phyloP scores from a whole-genome alignment of 2,797 vertebrate species.

The Onychomys leucogaster region DNA sequence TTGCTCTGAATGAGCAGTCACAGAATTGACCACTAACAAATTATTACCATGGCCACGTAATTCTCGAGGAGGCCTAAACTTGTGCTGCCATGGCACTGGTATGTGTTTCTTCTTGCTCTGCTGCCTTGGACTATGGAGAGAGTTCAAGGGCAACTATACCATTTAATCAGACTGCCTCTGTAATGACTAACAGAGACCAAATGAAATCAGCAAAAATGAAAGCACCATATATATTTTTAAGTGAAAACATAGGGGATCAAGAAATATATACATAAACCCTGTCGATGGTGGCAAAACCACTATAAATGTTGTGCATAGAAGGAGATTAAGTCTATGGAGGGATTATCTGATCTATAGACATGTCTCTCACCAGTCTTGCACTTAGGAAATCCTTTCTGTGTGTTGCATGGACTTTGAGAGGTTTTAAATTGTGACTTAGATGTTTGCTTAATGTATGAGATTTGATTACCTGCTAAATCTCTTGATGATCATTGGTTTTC shows the following conservation, averaged over 20 bases:
- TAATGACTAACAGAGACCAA: constrained; percentile 51
- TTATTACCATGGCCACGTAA: constrained; percentile 45
- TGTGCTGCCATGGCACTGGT: constrained; percentile 15
- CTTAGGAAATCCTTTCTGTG: not conserved
- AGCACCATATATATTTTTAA: not conserved
- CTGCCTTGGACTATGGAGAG: constrained; percentile 75
- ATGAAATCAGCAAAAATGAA: constrained; percentile 55
- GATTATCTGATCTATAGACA: not conserved
- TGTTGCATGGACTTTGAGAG: not conserved
- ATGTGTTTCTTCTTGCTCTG: constrained; percentile 80
- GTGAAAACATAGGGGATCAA: not conserved
- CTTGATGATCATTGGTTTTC: not conserved
- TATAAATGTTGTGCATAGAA: not conserved
- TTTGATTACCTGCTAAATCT: not conserved
- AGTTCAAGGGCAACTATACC: constrained; percentile 75
- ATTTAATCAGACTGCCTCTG: constrained; percentile 67
- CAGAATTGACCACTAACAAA: constrained; percentile 72
- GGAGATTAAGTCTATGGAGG: not conserved
- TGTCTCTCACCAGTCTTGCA: not conserved
- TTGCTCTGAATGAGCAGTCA: constrained; percentile 73
- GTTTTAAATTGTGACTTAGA: not conserved
- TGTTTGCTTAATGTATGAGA: constrained; percentile 9
- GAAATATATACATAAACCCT: not conserved
- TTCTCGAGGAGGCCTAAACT: constrained; percentile 73
- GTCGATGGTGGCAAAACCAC: not conserved